Base-by-base conservation (phyloP, 2,113 vertebrate species). In the Eulemur rufifrons region DNA sequence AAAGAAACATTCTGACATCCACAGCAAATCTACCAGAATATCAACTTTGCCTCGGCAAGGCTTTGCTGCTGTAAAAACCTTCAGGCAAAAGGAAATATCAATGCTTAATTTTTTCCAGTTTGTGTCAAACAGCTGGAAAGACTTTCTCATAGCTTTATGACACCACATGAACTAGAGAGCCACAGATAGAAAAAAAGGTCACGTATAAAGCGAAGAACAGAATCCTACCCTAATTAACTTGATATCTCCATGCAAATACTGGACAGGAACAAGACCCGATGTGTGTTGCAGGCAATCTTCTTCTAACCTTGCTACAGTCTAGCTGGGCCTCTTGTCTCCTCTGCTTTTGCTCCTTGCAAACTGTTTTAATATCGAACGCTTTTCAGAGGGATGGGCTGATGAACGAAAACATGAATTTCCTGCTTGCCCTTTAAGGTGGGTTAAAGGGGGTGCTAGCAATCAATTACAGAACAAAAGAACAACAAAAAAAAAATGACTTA, bases 161-260 rank as follows among this genome's bases (percentile, higher is more conserved):
- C 97, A 98, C 86, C 87, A 85, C 92, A 95, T 95, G 97, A 98
- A 97, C 98, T 94, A 97, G 85, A 97, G 97, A 97, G 95, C 95
- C 96, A 98, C 93, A 98, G 91, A 98, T 94, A 98, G 94, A 98
- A 98, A 98, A 97, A 98, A 98, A 99, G 98, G 98, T 98, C 98
- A 98, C 83, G 96, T 71, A 98, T 81, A 98, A 98, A 98, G 97
- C 32, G 96, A 98, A 98, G 97, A 98, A 98, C 94, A 98, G 97
- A 99, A 94, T 96, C 98, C 97, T 98, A 99, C 98, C 98, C 98
- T 98, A 98, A 98, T 98, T 98, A 98, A 98, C 97, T 98, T 98
- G 98, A 94, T 97, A 95, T 98, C 98, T 98, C 97, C 98, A 97
- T 98, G 98, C 97, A 98, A 98, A 98, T 96, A 97, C 18, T 97